phyloP scores from a whole-genome alignment of 2,888 invertebrate genomes.

The Athalia cordata region DNA sequence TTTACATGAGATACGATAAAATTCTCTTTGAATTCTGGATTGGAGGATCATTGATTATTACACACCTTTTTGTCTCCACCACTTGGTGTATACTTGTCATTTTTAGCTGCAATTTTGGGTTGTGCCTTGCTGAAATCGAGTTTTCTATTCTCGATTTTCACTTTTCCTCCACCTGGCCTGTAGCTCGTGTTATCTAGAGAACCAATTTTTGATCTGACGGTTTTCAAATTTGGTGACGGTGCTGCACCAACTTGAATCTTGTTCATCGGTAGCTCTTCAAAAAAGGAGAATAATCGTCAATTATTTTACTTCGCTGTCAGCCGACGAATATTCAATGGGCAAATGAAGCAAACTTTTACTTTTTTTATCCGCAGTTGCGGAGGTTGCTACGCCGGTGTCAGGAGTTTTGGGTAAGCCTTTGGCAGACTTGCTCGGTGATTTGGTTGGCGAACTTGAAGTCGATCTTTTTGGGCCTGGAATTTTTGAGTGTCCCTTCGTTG shows the following conservation, averaged over 20 bases:
- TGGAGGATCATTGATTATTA: background rate
- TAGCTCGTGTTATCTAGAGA: conserved; percentile 92
- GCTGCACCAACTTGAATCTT: conserved; percentile 94
- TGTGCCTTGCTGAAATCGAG: conserved; percentile 89
- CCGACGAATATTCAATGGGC: background rate
- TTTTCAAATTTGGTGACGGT: conserved; percentile 93
- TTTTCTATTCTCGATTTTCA: conserved; percentile 92
- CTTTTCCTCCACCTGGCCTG: conserved; percentile 91
- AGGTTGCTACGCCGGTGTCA: conserved; percentile 76
- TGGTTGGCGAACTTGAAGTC: conserved; percentile 71
- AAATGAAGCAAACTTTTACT: conserved; percentile 75
- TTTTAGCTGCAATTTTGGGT: conserved; percentile 93
- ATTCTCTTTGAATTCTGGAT: too few relatives aligned
- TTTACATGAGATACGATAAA: too few relatives aligned
- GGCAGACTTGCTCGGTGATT: conserved; percentile 79
- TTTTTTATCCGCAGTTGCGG: conserved; percentile 79
- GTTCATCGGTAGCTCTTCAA: conserved; percentile 91
- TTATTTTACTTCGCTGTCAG: background rate
- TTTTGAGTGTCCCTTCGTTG: conserved; percentile 80
- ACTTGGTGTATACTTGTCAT: conserved; percentile 89
- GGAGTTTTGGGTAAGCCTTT: conserved; percentile 81
- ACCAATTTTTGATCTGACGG: conserved; percentile 94
- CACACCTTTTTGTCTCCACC: conserved; percentile 93
- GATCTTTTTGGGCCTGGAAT: conserved; percentile 74
- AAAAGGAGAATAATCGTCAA: conserved; percentile 29